Evolutionary conservation across 2,888 invertebrate genomes (phyloP), one percentile per base, ranked within the genome.

Genomic region (Cheilosia pagana): DNA sequence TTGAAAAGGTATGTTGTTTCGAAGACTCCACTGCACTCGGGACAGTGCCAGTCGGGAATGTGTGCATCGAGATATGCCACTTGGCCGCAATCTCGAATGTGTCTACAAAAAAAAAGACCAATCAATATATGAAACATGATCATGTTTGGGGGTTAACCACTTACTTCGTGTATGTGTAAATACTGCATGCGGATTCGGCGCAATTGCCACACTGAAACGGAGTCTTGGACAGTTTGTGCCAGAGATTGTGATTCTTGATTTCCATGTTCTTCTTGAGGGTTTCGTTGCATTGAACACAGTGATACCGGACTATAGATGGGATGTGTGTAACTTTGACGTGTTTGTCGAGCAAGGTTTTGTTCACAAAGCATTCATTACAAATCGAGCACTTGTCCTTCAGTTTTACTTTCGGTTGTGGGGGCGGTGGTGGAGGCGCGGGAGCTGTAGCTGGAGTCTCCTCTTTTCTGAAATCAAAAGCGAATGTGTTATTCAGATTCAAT

Each of bases 271-370:
- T 90, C 0, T 85, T 21, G 83, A 93, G 93, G 88, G 92, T 93
- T 35, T 91, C 90, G 16, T 92, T 90, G 81, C 94, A 94, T 0
- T 93, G 92, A 78, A 93, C 92, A 88, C 94, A 94, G 0, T 92
- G 90, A 81, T 90, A 92, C 2, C 90, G 89, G 28, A 88, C 87
- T 50, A 91, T 86, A 16, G 86, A 87, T 2, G 92, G 92, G 16
- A 90, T 76, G 83, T 92, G 92, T 12, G 60, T 77, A 0, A 23
- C 31, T 23, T 55, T 87, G 3, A 89, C 87, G 78, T 92, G 92
- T 52, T 88, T 87, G 14, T 91, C 90, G 2, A 89, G 87, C 23
- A 88, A 86, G 8, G 87, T 81, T 86, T 90, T 91, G 79, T 76
- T 89, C 1, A 79, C 19, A 53, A 90, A 91, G 7, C 88, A 86